Base-by-base conservation (phyloP, 2,797 vertebrate genomes). In the Jordanella pulchra region DNA sequence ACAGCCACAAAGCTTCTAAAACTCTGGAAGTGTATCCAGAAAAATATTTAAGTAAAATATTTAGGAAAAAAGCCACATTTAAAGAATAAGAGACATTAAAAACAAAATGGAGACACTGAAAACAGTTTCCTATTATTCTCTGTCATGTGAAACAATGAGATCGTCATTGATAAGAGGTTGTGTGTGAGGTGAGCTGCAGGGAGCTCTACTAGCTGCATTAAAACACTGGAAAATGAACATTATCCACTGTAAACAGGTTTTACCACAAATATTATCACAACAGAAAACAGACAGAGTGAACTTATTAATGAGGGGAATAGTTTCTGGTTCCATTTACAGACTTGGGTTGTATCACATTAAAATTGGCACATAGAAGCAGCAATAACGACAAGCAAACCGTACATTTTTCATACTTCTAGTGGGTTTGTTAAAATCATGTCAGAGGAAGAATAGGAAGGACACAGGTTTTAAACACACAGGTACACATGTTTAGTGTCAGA, bases 341-440 rank as follows among this genome's bases (percentile, higher is more conserved):
- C 65, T 78, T n/a, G 60, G 60, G 42, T 63, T 66, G 30, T 30
- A 71, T 85, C 44, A 65, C 65, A 64, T 51, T 73, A 18, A 68
- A 67, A 39, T 87, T 90, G 89, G 87, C 87, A 90, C 83, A 85
- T 64, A 74, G 69, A 58, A 77, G 65, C 78, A 78, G 65, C 4
- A 9, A 67, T 78, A 42, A 65, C 65, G 27, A 79, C 50, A 30
- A 61, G 39, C 77, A 27, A 44, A 69, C 18, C 25, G 77, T 69
- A 35, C 12, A 58, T 61, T 77, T n/a, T 21, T n/a, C 27, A 32
- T 55, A 35, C 39, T 72, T 74, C 56, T 69, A 71, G 27, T 44
- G 69, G 72, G 70, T 45, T 28, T 28, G 45, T 35, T 44, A 63
- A 69, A 84, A 69, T 32, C 3, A 35, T 25, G 53, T 15, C 10